phyloP scores from a whole-genome alignment of 2,797 vertebrate species.

The Enteromius treurensis region DNA sequence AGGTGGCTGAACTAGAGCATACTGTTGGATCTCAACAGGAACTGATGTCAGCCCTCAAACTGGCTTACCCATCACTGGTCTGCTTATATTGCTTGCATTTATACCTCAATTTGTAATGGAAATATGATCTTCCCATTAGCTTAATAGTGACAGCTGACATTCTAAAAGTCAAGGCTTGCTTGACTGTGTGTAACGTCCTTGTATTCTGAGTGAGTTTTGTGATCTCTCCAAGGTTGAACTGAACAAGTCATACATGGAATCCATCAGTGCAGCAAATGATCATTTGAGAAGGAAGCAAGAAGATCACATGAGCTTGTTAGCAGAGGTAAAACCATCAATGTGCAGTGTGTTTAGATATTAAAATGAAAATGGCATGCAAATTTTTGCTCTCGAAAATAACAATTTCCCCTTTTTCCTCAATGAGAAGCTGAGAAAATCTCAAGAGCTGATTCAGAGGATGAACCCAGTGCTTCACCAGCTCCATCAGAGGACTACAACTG shows the following conservation, averaged over 20 bases:
- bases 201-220: conserved; percentile 12
- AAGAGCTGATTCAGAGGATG: conserved; percentile 70
- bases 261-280: conserved; percentile 66
- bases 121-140: background rate
- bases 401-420: background rate
- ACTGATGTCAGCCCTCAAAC: conserved; percentile 75
- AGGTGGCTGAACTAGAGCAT: conserved; percentile 78
- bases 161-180: background rate
- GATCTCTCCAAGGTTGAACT: conserved; percentile 73
- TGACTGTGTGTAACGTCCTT: conserved; percentile 1
- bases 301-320: conserved; percentile 73
- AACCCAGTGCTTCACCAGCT: conserved; percentile 71
- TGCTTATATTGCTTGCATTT: background rate
- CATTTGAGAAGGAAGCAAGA: conserved; percentile 71
- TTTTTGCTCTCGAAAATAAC: background rate
- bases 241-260: conserved; percentile 68
- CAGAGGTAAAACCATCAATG: conserved; percentile 64
- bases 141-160: background rate
- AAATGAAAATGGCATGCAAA: conserved; percentile 8
- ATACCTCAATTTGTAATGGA: background rate
- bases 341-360: background rate
- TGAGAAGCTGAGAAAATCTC: conserved; percentile 68
- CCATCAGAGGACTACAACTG: conserved; percentile 72
- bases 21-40: conserved; percentile 77
- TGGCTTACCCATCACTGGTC: conserved; percentile 80